phyloP scores from a whole-genome alignment of 35 echinoderm and acorn worm genomes.

The Antedon bifida region DNA sequence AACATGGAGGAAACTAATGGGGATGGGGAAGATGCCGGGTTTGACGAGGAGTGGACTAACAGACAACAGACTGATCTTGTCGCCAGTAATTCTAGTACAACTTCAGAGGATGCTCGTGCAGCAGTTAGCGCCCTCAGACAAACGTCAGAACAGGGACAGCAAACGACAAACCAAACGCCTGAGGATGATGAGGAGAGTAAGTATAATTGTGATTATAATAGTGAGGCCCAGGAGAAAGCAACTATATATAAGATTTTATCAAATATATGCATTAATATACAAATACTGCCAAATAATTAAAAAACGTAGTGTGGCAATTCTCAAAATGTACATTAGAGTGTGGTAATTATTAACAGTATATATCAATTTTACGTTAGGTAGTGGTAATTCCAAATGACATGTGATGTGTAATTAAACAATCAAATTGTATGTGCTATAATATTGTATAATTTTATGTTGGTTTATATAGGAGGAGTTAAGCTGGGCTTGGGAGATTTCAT shows the following conservation, averaged over 20 bases:
- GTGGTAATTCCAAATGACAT: too few species aligned
- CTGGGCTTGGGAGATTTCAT: slow-evolving; percentile 98
- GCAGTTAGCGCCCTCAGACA: slow-evolving; percentile 54
- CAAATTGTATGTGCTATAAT: background rate
- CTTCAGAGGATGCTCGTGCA: slow-evolving; percentile 50
- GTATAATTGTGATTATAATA: slow-evolving; percentile 10
- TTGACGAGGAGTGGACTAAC: slow-evolving; percentile 26
- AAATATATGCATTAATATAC: too few species aligned
- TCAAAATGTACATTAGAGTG: too few species aligned
- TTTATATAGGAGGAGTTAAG: slow-evolving; percentile 74
- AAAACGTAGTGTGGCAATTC: too few species aligned
- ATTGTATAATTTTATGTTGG: background rate
- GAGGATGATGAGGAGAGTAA: slow-evolving; percentile 87
- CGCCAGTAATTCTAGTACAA: slow-evolving; percentile 17
- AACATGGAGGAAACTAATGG: slow-evolving; percentile 15
- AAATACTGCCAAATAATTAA: too few species aligned
- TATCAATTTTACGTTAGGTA: too few species aligned
- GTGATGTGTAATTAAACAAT: background rate
- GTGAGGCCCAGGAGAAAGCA: background rate
- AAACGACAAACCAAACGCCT: background rate
- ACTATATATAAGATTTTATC: too few species aligned
- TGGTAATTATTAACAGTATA: too few species aligned
- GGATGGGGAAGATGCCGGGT: slow-evolving; percentile 25
- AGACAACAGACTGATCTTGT: slow-evolving; percentile 18
- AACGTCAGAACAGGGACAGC: background rate